Conservation (phyloP, 2,113 vertebrate genomes). For the Myanophis thanlyinensis region DNA sequence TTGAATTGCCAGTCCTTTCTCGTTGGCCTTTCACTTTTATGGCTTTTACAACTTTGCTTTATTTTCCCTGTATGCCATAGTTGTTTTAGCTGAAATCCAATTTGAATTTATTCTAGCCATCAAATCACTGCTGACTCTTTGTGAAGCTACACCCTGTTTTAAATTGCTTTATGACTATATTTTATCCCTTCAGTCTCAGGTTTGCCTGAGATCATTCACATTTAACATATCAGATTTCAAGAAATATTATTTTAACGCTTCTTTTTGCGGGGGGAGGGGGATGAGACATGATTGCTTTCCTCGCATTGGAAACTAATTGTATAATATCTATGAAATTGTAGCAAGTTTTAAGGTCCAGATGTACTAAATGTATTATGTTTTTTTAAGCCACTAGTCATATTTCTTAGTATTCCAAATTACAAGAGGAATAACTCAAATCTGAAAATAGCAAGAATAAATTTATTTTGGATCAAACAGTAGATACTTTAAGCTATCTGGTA, state of each 20-base stretch:
- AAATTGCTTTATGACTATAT: background rate
- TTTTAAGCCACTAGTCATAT: too few relatives aligned
- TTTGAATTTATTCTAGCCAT: background rate
- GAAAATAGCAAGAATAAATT: too few relatives aligned
- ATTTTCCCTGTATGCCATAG: too few relatives aligned
- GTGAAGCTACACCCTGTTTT: background rate
- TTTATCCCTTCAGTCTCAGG: background rate
- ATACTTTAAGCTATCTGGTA: too few relatives aligned
- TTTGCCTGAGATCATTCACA: background rate
- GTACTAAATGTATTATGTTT: too few relatives aligned
- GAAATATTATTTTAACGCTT: background rate
- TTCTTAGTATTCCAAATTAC: too few relatives aligned
- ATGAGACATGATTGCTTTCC: background rate
- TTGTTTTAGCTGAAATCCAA: background rate
- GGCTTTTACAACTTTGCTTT: background rate
- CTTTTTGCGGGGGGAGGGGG: background rate
- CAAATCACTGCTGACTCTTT: background rate
- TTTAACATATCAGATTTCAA: background rate
- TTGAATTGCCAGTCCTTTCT: background rate
- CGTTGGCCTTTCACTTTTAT: background rate
- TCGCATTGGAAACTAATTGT: too few relatives aligned
- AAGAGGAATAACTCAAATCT: too few relatives aligned
- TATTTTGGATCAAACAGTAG: too few relatives aligned
- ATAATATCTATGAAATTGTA: too few relatives aligned
- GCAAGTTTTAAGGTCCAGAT: too few relatives aligned